Base-by-base conservation (phyloP, 2,797 vertebrate species). In the Parauchenoglanis ngamensis region DNA sequence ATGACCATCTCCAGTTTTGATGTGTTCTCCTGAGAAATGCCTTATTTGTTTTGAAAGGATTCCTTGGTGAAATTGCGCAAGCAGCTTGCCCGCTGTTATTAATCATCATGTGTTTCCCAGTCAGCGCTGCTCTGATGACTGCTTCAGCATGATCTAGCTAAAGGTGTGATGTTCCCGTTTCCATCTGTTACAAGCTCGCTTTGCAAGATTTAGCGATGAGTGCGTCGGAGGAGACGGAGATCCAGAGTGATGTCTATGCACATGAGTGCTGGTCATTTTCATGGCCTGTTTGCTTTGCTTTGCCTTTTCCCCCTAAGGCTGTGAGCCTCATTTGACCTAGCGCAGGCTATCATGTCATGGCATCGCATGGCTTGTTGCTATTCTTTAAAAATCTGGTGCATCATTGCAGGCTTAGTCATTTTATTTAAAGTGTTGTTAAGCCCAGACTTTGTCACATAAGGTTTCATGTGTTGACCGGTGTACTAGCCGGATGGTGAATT, bases 141-240 rank as follows among this genome's bases (percentile, higher is more conserved):
- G 72, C 83, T 85, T 72, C 75, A 65, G 81, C 81, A 54, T 35
- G 83, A 85, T 77, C 79, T 63, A 86, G 85, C 79, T 63, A 76
- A 89, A 88, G 76, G 87, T 89, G 86, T 83, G 86, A 89, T 67
- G 78, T 65, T 75, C 83, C 85, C 54, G 54, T 85, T 85, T 89
- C 77, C 65, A 82, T 81, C 11, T 46, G 23, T 25, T 81, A 46
- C n/a, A 35, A 81, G 59, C 57, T 65, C 0, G 25, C 79, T 81
- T n/a, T 3, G 57, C 79, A n/a, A 63, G 79, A 81, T n/a, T 49
- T 46, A 46, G 21, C 79, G 40, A 44, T 0, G n/a, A 28, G 54
- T 8, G 77, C n/a, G 1, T 67, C 65, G 17, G 19, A 61, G 23
- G 21, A 84, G 77, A 82, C 8, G 13, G 35, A 56, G 68, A 88